These are phyloP conservation scores for Muricea muricata DNA, from an alignment of 92 coral and sea anemone species.

Conservation along the genomic window DNA sequence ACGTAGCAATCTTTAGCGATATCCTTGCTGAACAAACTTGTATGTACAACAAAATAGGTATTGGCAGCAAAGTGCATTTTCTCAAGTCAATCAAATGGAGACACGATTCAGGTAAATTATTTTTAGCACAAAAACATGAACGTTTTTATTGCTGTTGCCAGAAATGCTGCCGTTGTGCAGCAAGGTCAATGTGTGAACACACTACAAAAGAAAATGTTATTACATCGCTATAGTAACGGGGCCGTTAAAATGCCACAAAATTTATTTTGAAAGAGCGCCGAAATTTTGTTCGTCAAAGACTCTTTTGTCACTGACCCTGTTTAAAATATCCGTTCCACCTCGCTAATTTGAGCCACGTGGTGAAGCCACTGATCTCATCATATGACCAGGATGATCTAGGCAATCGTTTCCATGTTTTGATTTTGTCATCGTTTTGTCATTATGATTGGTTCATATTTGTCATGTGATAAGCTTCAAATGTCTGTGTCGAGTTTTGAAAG, in stretches of 20 bases:
- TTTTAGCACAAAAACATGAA: too few species aligned
- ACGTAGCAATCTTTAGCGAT: too few species aligned
- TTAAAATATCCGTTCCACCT: neutral
- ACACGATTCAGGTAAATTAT: too few species aligned
- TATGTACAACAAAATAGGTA: too few species aligned
- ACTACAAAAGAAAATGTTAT: neutral
- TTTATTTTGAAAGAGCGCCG: neutral
- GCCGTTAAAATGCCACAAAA: neutral
- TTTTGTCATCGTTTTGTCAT: neutral
- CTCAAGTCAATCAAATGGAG: too few species aligned
- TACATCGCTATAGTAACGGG: neutral
- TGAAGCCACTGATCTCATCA: neutral
- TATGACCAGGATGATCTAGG: neutral
- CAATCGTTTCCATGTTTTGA: neutral
- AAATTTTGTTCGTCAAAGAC: neutral
- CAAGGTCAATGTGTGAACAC: neutral
- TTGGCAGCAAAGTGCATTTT: too few species aligned
- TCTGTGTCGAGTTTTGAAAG: neutral
- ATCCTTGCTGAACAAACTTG: too few species aligned
- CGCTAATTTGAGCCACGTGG: slow-evolving; percentile 5
- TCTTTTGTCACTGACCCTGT: neutral
- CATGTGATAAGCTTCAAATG: neutral
- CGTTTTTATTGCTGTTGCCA: neutral
- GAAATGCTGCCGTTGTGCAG: neutral
- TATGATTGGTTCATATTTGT: neutral